Evolutionary conservation across 30 jellyfish, hydroid and myxozoan genomes (phyloP), one percentile per base, ranked within the genome.

Genomic region (Cassiopea xamachana): DNA sequence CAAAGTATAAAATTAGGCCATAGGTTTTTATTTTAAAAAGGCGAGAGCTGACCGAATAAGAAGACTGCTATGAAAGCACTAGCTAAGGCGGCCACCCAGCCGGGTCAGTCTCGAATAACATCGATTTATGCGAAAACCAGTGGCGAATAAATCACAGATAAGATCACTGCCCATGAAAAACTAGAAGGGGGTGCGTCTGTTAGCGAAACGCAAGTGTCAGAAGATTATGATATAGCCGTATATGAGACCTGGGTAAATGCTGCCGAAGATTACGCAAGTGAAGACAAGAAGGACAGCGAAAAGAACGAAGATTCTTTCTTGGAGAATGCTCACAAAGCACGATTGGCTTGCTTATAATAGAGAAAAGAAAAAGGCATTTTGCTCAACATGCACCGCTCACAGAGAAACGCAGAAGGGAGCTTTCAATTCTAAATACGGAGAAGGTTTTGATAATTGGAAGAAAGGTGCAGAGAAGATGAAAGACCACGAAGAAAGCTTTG

Each of bases 371-470:
- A 75, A 75, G 68, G 74, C 93, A 47, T 86, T 86, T 75, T 86
- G 93, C 88, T 44, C 87, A 74, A 86, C 60, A 5, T 86, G 83
- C 81, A 86, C 88, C 73, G 71, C 55, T 48, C n/a, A 69, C 93
- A 73, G 82, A 4, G 68, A 86, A 18, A 48, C 93, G 43, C 88
- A 76, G 71, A 62, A 87, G 61, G 87, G 88, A 76, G 77, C 89
- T 1, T 87, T 76, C 59, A 60, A 72, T 62, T 77, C 1, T 62
- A 67, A 67, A 49, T 77, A 50, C 39, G 89, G 82, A 75, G 84
- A 75, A 0, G 94, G 94, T 18, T 76, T 87, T 87, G 88, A 77
- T 48, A 87, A 87, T 58, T 87, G 94, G 89, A 87, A 76, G 94
- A 77, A 87, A 58, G 84, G 90, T 60, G 69, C 80, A 19, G 87